These are phyloP conservation scores for Crocodylus rhombifer DNA, from an alignment of 2,797 vertebrate species.

Conservation along the genomic window DNA sequence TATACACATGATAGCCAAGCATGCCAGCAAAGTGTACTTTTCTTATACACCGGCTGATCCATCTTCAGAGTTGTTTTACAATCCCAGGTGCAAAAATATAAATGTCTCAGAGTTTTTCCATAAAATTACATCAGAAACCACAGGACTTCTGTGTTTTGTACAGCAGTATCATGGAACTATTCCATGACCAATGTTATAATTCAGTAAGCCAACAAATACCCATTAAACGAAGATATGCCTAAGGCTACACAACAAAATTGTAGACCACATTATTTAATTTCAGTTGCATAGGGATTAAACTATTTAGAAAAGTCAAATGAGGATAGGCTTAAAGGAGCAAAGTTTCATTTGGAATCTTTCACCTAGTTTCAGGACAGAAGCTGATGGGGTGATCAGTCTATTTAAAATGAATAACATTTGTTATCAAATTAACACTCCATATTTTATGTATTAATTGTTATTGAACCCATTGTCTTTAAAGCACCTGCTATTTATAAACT, in stretches of 20 bases:
- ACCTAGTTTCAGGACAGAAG: neutral
- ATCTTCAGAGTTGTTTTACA: slow-evolving; percentile 10
- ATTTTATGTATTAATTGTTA: slow-evolving; percentile 5
- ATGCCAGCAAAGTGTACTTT: neutral
- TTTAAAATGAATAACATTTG: neutral
- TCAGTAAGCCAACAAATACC: neutral
- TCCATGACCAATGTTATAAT: neutral
- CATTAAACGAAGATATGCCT: neutral
- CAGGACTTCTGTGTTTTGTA: neutral
- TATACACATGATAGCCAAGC: neutral
- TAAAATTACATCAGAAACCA: accelerated
- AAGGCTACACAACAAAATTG: neutral
- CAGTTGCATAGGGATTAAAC: neutral
- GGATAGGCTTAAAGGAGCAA: neutral
- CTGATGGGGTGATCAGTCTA: neutral
- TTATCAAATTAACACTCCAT: neutral
- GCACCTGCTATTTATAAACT: neutral
- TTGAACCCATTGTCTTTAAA: neutral
- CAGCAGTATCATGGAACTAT: neutral
- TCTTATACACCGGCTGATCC: neutral
- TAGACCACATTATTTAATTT: slow-evolving; percentile 2
- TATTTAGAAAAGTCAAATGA: neutral
- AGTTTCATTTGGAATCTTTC: neutral
- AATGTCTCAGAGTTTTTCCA: neutral
- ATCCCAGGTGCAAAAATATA: neutral